Evolutionary conservation across 2,888 invertebrate genomes (phyloP).

Genomic region (Diarsia mendica): DNA sequence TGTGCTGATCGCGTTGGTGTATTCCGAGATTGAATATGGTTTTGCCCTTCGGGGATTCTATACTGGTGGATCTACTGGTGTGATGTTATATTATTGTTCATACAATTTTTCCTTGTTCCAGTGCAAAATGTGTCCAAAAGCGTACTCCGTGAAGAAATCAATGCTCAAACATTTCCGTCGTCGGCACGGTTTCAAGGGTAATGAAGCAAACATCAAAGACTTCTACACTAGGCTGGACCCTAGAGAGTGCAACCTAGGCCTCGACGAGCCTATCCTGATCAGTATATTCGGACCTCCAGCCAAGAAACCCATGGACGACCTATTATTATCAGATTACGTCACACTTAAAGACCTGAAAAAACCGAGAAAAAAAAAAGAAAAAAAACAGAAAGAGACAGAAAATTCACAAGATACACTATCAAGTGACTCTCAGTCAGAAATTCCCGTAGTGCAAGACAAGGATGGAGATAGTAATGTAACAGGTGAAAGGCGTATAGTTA

Average conservation of each 20-base stretch:
- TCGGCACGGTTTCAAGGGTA: conserved; percentile 80
- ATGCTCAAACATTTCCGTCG: conserved; percentile 86
- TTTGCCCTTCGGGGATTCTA: background rate
- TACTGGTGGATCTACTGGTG: no score
- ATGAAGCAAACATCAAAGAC: conserved; percentile 74
- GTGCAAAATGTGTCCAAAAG: conserved; percentile 88
- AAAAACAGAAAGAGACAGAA: conserved; percentile 17
- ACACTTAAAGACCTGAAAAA: conserved; percentile 68
- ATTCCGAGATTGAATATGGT: background rate
- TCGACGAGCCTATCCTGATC: conserved; percentile 82
- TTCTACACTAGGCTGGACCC: conserved; percentile 82
- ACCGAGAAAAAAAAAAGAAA: background rate
- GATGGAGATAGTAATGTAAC: conserved; percentile 49
- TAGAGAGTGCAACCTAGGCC: conserved; percentile 80
- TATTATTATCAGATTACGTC: conserved; percentile 76
- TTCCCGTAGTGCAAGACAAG: conserved; percentile 34
- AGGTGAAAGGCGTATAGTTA: conserved; percentile 34
- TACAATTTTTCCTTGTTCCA: conserved; percentile 68
- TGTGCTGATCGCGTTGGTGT: no score
- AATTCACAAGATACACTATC: conserved; percentile 28
- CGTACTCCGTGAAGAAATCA: conserved; percentile 85
- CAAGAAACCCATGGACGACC: conserved; percentile 71
- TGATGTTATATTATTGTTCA: background rate
- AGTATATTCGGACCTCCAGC: conserved; percentile 83
- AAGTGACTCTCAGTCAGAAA: conserved; percentile 40